Base-by-base conservation (phyloP, 2,113 vertebrate species). In the Pitta sordida region DNA sequence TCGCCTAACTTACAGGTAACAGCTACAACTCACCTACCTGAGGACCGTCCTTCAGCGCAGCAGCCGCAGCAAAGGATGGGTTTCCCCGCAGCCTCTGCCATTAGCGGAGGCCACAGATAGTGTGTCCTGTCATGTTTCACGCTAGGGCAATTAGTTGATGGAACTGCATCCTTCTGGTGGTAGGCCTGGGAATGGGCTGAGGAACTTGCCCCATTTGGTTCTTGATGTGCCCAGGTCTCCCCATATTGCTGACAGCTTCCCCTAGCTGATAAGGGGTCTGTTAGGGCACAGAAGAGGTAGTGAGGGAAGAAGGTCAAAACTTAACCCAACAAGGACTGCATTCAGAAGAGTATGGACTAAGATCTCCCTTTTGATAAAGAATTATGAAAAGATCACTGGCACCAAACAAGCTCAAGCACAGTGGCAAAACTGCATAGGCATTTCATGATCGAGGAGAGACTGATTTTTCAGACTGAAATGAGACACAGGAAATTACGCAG, bases 241-340 rank as follows among this genome's bases (percentile, higher is more conserved):
- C 95, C 93, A 95, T 94, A 95, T 91, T 96, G 95, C 82, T 96
- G 94, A 94, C 89, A 96, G 95, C 82, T 88, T 96, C 91, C 93
- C 93, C 94, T 95, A 95, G 93, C 94, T 95, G 91, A 85, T 90
- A 96, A 70, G 94, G 95, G 94, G 96, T 96, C 94, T 94, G 96
- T 83, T 96, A 96, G 94, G 95, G 95, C 96, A 96, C 93, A 95
- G 95, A 96, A 96, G 94, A 96, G 93, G 94, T 22, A 96, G 91
- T 91, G 95, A 95, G 94, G 93, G 95, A 94, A 96, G 81, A 93
- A 94, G 75, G 94, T 94, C 94, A 96, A 96, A 93, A 96, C 91
- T 87, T 87, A 87, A 86, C 89, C 78, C 89, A 94, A 2, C 55
- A 94, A 77, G 78, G 82, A 94, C 71, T 11, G 10, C 3, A 12